Evolutionary conservation across 2,113 vertebrate genomes (phyloP).

Genomic region (Petromus typicus): DNA sequence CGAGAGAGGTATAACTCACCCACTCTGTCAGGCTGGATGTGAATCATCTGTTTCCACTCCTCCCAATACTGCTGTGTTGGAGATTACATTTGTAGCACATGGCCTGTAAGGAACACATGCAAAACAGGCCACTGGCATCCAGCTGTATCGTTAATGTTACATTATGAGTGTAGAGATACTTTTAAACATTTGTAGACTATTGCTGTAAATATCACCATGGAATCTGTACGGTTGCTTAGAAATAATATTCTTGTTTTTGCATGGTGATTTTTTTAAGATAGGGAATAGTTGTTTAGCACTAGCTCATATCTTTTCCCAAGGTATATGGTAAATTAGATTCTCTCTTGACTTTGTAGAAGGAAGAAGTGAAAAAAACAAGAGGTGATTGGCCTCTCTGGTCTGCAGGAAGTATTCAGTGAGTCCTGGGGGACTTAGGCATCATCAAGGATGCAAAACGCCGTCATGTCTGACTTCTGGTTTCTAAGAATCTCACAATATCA

Average conservation of each 20-base stretch:
- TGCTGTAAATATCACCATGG: accelerated
- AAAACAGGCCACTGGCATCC: background rate
- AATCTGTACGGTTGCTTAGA: background rate
- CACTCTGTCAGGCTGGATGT: background rate
- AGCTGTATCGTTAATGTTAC: background rate
- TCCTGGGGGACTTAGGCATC: accelerated
- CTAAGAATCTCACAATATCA: background rate
- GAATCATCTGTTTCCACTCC: background rate
- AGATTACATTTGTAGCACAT: background rate
- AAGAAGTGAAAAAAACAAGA: background rate
- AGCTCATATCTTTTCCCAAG: background rate
- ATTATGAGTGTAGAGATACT: background rate
- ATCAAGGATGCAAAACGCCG: background rate
- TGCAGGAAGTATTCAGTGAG: accelerated
- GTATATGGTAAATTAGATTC: background rate
- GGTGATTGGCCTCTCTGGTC: accelerated
- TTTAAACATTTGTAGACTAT: background rate
- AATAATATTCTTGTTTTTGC: background rate
- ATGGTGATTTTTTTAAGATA: background rate
- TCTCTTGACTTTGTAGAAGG: background rate
- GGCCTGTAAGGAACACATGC: background rate
- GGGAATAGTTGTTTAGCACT: background rate
- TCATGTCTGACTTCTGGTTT: background rate
- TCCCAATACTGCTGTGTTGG: no score
- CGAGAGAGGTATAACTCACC: no score